phyloP scores from a whole-genome alignment of 2,888 invertebrate genomes.

The Malthinus flaveolus region DNA sequence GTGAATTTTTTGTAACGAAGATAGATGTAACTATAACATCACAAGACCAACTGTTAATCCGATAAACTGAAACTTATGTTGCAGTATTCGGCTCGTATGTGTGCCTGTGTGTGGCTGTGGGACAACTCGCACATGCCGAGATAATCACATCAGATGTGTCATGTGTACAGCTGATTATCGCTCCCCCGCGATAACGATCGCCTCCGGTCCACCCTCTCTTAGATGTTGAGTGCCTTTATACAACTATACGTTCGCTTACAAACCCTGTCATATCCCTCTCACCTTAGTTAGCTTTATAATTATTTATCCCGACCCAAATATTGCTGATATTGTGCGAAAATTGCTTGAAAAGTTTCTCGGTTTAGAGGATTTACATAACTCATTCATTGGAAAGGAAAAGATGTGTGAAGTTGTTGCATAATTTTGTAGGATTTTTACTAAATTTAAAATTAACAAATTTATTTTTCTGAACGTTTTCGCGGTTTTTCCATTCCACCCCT shows the following conservation, averaged over 20 bases:
- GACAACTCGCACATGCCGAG: conserved; percentile 38
- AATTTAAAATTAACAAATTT: too few species aligned
- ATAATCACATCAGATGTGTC: conserved; percentile 50
- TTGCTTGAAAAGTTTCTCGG: too few species aligned
- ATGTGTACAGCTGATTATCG: conserved; percentile 44
- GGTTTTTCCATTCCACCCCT: too few species aligned
- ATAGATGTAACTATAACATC: background rate
- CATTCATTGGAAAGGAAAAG: too few species aligned
- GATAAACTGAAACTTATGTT: conserved; percentile 30
- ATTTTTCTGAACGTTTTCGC: too few species aligned
- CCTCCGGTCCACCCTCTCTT: conserved; percentile 20
- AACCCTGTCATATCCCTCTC: conserved; percentile 7
- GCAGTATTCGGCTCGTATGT: conserved; percentile 11
- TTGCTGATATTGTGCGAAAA: background rate
- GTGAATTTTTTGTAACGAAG: background rate
- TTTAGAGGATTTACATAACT: too few species aligned
- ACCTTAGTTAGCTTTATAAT: background rate
- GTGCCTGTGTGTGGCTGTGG: conserved; percentile 26
- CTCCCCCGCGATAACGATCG: conserved; percentile 31
- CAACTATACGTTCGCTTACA: conserved; percentile 21
- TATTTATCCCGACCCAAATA: background rate
- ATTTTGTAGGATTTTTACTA: too few species aligned
- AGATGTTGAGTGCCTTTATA: conserved; percentile 26
- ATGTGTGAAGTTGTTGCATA: too few species aligned
- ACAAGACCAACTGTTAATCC: conserved; percentile 18